Percentiles rank a stretch among this genome's conserved stretches.
Conservation (phyloP, 1,140 invertebrate species). For the Trachelipus rathkii region DNA sequence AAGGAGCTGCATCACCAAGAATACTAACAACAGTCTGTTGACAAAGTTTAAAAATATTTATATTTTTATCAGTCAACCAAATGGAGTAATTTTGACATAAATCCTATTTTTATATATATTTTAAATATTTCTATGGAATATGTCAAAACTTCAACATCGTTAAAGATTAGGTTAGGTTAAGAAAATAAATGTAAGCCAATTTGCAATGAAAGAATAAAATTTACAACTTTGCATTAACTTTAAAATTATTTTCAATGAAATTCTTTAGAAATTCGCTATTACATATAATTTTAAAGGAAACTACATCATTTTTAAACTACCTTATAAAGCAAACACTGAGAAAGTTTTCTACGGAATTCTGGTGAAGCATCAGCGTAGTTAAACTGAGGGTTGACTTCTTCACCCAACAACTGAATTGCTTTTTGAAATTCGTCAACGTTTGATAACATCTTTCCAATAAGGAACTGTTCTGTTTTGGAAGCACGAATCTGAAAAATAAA, state of each 20-base stretch:
- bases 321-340: constrained; percentile 45
- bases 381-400: constrained; percentile 38
- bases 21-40: constrained; percentile 46
- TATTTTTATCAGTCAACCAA: neutral
- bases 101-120: too few relatives aligned
- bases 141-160: too few relatives aligned
- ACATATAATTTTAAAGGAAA: too few relatives aligned
- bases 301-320: too few relatives aligned
- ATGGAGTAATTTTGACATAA: too few relatives aligned
- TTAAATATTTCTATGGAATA: too few relatives aligned
- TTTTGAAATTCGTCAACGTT: constrained; percentile 34
- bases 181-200: too few relatives aligned
- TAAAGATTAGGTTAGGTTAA: too few relatives aligned
- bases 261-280: too few relatives aligned
- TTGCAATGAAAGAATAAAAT: too few relatives aligned
- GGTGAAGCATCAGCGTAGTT: constrained; percentile 36
- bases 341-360: constrained; percentile 41
- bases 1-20: constrained; percentile 39
- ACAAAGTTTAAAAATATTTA: neutral
- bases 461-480: constrained; percentile 43
- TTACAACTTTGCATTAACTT: too few relatives aligned
- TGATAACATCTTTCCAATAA: constrained; percentile 41
- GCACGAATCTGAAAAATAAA: constrained; percentile 44
- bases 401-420: constrained; percentile 34
- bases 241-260: too few relatives aligned